These are phyloP conservation scores for Microctonus brassicae DNA, from an alignment of 2,888 invertebrate species.

Conservation along the genomic window DNA sequence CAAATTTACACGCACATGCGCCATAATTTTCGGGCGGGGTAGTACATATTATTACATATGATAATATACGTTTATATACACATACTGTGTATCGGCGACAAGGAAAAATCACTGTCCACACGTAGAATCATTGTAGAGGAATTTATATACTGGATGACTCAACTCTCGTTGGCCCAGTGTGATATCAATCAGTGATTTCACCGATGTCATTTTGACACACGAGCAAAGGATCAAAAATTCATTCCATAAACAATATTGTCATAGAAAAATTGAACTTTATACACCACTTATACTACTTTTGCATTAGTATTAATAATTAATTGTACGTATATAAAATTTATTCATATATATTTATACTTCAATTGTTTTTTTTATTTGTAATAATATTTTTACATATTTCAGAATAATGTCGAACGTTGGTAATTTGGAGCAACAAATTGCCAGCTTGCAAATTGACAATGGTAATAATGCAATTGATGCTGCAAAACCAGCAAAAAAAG, in stretches of 20 bases:
- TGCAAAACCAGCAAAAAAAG: constrained; percentile 72
- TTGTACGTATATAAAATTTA: too few species aligned
- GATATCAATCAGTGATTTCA: neutral
- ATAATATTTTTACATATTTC: neutral
- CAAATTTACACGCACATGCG: neutral
- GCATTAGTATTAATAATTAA: too few species aligned
- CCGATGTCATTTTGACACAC: constrained; percentile 7
- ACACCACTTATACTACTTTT: too few species aligned
- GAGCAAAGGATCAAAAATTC: neutral
- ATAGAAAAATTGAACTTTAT: neutral
- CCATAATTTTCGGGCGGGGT: neutral
- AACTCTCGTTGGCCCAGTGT: neutral
- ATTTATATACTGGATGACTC: constrained; percentile 10
- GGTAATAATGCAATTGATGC: constrained; percentile 57
- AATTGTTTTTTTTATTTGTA: neutral
- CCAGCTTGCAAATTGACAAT: constrained; percentile 77
- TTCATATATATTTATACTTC: too few species aligned
- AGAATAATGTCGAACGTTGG: constrained; percentile 71
- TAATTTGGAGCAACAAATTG: constrained; percentile 80
- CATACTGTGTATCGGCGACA: neutral
- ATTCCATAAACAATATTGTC: neutral
- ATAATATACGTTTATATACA: too few species aligned
- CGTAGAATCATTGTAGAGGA: neutral
- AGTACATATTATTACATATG: neutral
- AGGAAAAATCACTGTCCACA: neutral